phyloP scores from a whole-genome alignment of 2,888 invertebrate genomes.

The Petrophora chlorosata region DNA sequence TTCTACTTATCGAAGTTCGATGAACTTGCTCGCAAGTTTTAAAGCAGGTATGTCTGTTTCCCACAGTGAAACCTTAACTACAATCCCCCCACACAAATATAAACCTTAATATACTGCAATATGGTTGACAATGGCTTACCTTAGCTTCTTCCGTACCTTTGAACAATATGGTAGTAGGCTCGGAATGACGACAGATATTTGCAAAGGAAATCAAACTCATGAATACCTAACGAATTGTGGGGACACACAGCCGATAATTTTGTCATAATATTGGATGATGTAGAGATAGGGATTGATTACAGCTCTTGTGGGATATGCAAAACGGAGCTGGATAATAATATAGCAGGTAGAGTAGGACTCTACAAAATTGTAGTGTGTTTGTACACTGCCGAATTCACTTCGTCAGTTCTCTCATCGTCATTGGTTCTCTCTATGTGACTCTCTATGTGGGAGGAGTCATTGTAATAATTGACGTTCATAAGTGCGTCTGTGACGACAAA shows the following conservation, averaged over 20 bases:
- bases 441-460: too few relatives aligned
- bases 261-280: slow-evolving; percentile 25
- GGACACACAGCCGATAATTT: slow-evolving; percentile 35
- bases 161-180: slow-evolving; percentile 29
- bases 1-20: too few relatives aligned
- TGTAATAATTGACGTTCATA: too few relatives aligned
- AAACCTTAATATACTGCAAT: slow-evolving; percentile 4
- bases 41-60: background rate
- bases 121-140: slow-evolving; percentile 1
- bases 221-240: slow-evolving; percentile 59
- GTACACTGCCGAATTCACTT: too few relatives aligned
- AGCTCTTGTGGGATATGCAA: too few relatives aligned
- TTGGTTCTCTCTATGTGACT: too few relatives aligned
- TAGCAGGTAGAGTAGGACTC: too few relatives aligned
- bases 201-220: slow-evolving; percentile 51
- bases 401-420: too few relatives aligned
- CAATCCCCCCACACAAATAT: background rate
- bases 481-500: too few relatives aligned
- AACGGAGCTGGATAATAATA: too few relatives aligned
- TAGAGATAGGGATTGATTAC: slow-evolving; percentile 8
- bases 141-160: slow-evolving; percentile 16
- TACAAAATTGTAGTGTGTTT: too few relatives aligned
- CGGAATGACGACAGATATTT: slow-evolving; percentile 45
- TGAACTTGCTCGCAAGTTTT: background rate
- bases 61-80: background rate